Percentiles rank a stretch among this genome's conserved stretches.
Conservation (phyloP, 2,888 invertebrate genomes). For the Nephrotoma flavescens region DNA sequence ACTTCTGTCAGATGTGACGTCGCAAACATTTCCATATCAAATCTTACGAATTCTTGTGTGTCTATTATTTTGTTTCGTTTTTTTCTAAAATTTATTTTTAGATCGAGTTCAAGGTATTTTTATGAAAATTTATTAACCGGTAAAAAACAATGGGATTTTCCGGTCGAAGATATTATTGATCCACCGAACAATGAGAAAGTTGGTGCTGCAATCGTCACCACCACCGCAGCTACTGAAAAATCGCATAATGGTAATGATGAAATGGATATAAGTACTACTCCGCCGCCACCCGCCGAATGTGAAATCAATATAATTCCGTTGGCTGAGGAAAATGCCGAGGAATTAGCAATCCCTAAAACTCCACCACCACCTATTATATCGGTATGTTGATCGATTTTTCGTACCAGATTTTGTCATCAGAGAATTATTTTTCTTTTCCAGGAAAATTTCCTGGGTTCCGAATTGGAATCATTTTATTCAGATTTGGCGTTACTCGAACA, state of each 20-base stretch:
- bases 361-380: slow-evolving; percentile 17
- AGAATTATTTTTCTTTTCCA: slow-evolving; percentile 13
- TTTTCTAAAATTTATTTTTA: slow-evolving; percentile 31
- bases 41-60: not conserved
- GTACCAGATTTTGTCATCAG: not conserved
- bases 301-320: slow-evolving; percentile 15
- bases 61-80: slow-evolving; percentile 6
- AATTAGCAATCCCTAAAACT: slow-evolving; percentile 8
- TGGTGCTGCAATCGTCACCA: slow-evolving; percentile 27
- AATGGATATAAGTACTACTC: slow-evolving; percentile 45
- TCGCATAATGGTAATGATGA: slow-evolving; percentile 33
- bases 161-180: slow-evolving; percentile 33
- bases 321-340: not conserved
- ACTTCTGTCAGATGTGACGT: not conserved
- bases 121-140: slow-evolving; percentile 44
- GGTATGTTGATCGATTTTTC: not conserved
- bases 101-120: slow-evolving; percentile 50
- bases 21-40: not conserved
- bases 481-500: slow-evolving; percentile 41
- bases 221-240: not conserved
- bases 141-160: slow-evolving; percentile 50
- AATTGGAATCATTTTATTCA: slow-evolving; percentile 43
- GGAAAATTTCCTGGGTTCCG: slow-evolving; percentile 32
- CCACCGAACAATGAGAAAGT: slow-evolving; percentile 15
- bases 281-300: slow-evolving; percentile 30